Conservation (phyloP, 2,113 vertebrate species). For the Pseudois nayaur region DNA sequence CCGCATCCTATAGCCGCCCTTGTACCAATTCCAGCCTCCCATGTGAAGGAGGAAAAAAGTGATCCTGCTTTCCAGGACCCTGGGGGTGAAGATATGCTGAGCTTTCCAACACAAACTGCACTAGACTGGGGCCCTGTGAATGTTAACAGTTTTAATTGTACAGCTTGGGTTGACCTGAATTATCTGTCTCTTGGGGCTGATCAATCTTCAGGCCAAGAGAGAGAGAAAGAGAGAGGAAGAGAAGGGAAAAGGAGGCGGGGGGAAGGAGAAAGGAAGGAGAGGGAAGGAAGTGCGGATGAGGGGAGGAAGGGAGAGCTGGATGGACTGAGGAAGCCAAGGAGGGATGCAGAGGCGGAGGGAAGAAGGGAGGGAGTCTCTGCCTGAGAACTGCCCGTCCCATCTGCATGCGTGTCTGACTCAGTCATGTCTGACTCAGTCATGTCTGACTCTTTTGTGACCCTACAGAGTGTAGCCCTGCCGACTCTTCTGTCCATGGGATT, state of each 20-base stretch:
- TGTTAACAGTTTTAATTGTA: accelerated
- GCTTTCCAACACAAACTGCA: not conserved
- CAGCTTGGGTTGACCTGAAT: too few relatives aligned
- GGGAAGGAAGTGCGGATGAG: accelerated
- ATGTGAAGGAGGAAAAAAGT: accelerated
- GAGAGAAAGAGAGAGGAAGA: accelerated
- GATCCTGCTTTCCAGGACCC: not conserved
- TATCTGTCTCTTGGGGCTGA: not conserved
- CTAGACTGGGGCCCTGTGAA: accelerated
- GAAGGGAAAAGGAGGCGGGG: accelerated
- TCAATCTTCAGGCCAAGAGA: not conserved
- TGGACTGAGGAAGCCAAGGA: not conserved
- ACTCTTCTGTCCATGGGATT: not conserved
- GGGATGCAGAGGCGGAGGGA: not conserved
- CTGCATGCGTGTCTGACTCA: not conserved
- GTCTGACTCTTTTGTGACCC: not conserved
- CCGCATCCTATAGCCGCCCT: accelerated
- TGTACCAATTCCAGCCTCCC: accelerated
- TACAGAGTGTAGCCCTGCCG: not conserved
- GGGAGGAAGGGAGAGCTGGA: too few relatives aligned
- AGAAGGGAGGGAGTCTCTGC: not conserved
- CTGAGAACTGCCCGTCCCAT: accelerated
- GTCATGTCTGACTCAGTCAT: not conserved
- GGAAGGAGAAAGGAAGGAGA: too few relatives aligned
- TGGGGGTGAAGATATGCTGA: too few relatives aligned